phyloP scores from a whole-genome alignment of 2,113 vertebrate species.

The Actenoides hombroni region DNA sequence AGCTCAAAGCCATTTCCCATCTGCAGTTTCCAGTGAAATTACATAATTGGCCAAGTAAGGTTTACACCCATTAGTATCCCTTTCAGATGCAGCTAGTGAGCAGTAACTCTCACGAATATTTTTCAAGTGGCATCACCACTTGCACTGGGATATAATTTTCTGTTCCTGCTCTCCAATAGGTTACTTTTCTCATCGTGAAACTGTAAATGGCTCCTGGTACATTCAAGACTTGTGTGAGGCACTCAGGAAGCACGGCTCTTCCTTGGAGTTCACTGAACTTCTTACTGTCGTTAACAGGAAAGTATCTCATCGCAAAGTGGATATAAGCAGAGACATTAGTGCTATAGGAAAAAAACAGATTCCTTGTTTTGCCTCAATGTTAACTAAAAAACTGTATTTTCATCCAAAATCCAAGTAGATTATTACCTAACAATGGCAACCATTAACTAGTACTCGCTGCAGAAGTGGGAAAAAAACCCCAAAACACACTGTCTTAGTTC shows the following conservation, averaged over 20 bases:
- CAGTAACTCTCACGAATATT: not conserved
- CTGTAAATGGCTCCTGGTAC: conserved; percentile 91
- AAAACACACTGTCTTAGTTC: not conserved
- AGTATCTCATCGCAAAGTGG: conserved; percentile 85
- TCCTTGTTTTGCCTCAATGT: conserved; percentile 95
- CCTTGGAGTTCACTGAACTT: conserved; percentile 90
- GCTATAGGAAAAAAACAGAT: conserved; percentile 94
- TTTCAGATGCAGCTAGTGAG: not conserved
- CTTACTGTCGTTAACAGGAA: conserved; percentile 93
- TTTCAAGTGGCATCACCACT: not conserved
- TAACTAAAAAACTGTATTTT: conserved; percentile 94
- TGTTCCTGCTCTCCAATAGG: conserved; percentile 69
- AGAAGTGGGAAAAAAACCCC: not conserved
- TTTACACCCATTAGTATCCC: not conserved
- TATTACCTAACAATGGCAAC: not conserved
- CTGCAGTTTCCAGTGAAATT: not conserved
- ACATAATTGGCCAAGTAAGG: not conserved
- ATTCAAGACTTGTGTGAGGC: conserved; percentile 84
- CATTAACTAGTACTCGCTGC: not conserved
- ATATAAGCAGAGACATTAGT: conserved; percentile 33
- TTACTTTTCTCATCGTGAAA: conserved; percentile 94
- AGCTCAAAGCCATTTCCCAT: not conserved
- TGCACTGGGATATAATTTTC: not conserved
- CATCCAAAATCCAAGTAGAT: conserved; percentile 73
- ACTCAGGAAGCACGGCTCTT: conserved; percentile 69